Evolutionary conservation across 2,888 invertebrate species (phyloP).

Genomic region (Calliopum simillimum): DNA sequence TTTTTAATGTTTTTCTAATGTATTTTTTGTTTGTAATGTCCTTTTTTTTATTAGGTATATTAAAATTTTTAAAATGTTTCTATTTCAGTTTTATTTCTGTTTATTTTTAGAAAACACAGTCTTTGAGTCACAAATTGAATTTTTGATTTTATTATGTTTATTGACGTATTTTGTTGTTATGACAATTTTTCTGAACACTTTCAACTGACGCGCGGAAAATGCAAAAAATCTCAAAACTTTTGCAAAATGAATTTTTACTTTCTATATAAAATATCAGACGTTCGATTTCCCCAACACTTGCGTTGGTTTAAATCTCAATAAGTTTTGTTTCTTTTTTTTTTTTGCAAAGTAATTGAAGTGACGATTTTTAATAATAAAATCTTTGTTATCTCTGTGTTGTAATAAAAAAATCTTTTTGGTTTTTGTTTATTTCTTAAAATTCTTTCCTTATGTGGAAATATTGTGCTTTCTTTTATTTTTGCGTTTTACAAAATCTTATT

Average conservation of each 20-base stretch:
- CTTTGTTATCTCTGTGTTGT: constrained; percentile 30
- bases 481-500: constrained; percentile 48
- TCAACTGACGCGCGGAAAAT: constrained; percentile 43
- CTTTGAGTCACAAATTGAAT: constrained; percentile 12
- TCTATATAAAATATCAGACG: constrained; percentile 49
- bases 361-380: constrained; percentile 26
- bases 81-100: constrained; percentile 32
- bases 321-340: constrained; percentile 43
- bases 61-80: constrained; percentile 34
- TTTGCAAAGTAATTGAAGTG: constrained; percentile 41
- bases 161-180: constrained; percentile 28
- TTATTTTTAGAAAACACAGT: constrained; percentile 28
- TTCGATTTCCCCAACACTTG: constrained; percentile 39
- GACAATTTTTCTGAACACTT: constrained; percentile 28
- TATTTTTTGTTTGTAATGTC: constrained; percentile 1
- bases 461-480: constrained; percentile 29
- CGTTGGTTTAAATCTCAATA: constrained; percentile 46
- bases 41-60: constrained; percentile 7
- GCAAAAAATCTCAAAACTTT: constrained; percentile 43
- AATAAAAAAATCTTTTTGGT: background rate
- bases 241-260: constrained; percentile 29
- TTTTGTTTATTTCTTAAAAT: constrained; percentile 17
- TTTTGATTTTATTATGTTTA: constrained; percentile 13
- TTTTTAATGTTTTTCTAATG: constrained; percentile 2
- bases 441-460: constrained; percentile 15